Evolutionary conservation across 2,113 vertebrate genomes (phyloP).

Genomic region (Campylomormyrus tamandua): DNA sequence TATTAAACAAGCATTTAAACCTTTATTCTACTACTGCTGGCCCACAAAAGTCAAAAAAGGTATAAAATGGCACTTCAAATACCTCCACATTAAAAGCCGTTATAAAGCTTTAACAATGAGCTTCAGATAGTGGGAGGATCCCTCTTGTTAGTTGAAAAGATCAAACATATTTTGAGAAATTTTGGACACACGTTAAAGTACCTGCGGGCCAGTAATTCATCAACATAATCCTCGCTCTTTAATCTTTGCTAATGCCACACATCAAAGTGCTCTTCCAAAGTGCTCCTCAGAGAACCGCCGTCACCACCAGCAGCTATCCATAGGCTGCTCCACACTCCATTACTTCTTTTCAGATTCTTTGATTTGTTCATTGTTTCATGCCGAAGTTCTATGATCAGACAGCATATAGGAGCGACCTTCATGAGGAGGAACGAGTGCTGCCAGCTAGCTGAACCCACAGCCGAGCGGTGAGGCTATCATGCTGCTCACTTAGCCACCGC

Average conservation of each 20-base stretch:
- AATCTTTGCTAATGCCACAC: conserved; percentile 25
- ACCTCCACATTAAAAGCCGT: conserved; percentile 30
- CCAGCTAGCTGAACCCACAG: neutral
- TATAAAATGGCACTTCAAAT: neutral
- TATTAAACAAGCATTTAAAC: neutral
- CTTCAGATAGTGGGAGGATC: conserved; percentile 1
- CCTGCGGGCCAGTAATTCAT: conserved; percentile 19
- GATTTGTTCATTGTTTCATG: neutral
- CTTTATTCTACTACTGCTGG: neutral
- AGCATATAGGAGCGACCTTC: neutral
- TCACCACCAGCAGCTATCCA: neutral
- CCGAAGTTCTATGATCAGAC: neutral
- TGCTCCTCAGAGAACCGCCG: neutral
- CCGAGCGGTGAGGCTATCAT: neutral
- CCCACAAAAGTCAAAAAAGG: neutral
- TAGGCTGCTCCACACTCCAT: neutral
- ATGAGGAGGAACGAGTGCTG: neutral
- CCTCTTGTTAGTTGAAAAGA: conserved; percentile 25
- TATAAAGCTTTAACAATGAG: conserved; percentile 26
- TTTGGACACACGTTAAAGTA: conserved; percentile 42
- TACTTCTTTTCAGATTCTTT: neutral
- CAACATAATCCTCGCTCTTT: conserved; percentile 33
- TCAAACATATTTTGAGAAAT: conserved; percentile 38
- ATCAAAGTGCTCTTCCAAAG: conserved; percentile 16
- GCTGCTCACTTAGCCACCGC: neutral